A percentile compares a stretch with the other conserved stretches of the same genome.
phyloP scores from a whole-genome alignment of 2,797 vertebrate species.

The Champsocephalus gunnari region DNA sequence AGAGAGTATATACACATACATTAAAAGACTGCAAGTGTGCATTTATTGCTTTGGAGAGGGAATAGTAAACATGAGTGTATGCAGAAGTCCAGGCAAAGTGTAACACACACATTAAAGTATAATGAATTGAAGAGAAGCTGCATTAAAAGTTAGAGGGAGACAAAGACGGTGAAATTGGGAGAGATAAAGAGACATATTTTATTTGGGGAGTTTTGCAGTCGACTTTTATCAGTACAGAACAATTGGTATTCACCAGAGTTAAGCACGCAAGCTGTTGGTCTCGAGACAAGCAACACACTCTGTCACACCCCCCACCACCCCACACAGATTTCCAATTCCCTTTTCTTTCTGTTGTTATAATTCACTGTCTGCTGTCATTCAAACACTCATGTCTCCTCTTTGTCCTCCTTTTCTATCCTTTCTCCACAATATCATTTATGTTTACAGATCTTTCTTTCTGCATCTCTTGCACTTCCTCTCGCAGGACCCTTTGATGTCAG shows the following conservation, averaged over 20 bases:
- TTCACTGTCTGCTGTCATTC: constrained; percentile 22
- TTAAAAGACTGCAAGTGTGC: constrained; percentile 45
- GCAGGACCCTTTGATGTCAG: constrained; percentile 81
- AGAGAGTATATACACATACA: constrained; percentile 25
- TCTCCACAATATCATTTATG: constrained; percentile 23
- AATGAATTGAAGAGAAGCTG: constrained; percentile 10
- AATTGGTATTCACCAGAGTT: constrained; percentile 71
- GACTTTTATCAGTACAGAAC: constrained; percentile 52
- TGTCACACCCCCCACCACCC: constrained; percentile 25
- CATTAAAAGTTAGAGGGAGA: constrained; percentile 14
- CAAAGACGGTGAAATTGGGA: constrained; percentile 19
- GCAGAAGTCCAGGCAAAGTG: constrained; percentile 37
- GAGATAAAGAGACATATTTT: constrained; percentile 33
- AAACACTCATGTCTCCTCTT: constrained; percentile 3
- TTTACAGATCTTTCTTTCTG: constrained; percentile 46
- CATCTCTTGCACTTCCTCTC: constrained; percentile 41
- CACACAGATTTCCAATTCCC: constrained; percentile 10
- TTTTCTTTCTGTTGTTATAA: constrained; percentile 6
- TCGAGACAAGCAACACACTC: constrained; percentile 45
- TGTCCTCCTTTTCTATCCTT: background rate
- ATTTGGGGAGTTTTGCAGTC: constrained; percentile 33
- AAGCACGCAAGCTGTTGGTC: constrained; percentile 71
- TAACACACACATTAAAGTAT: background rate
- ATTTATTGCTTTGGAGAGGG: constrained; percentile 31
- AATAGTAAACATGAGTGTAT: constrained; percentile 18